Evolutionary conservation across 2,113 vertebrate genomes (phyloP), one percentile per base, ranked within the genome.

Genomic region (Podarcis cretensis): DNA sequence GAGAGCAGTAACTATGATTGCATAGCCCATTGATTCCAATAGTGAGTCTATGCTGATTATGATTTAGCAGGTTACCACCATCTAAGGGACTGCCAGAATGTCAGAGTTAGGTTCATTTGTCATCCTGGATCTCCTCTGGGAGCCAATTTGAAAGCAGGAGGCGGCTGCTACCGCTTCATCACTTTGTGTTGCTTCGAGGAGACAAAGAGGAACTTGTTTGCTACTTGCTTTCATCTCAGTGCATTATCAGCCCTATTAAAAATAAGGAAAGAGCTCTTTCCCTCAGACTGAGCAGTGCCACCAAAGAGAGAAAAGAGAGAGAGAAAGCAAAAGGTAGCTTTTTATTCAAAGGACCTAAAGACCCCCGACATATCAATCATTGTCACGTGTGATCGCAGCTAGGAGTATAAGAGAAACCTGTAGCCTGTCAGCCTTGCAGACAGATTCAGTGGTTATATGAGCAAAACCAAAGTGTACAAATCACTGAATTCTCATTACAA

Each of bases 401-500:
- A 94, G 90, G 91, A 92, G 93, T 86, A 92, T 91, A 94, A 93
- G 90, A 86, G 87, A 95, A 93, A 91, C 73, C 93, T 94, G 91
- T 69, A 89, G 80, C 83, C 90, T 92, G 93, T 92, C 92, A 89
- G 77, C 48, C 74, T 59, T 3, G 54, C 81, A 94, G 86, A 93
- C 85, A 71, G 88, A 91, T 93, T 94, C 95, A 91, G 85, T 92
- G 86, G 92, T 94, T 93, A 94, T 93, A 93, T 1, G 88, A 95
- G 91, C 85, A 93, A 92, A 93, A 89, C 91, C 89, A 88, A 93
- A 92, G 76, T 95, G 95, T 91, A 90, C 94, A 93, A 95, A 96
- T 90, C 93, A 93, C 92, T 91, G 86, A 95, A 92, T 95, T 92
- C 94, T 97, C 88, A 87, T 96, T 96, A 96, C 90, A 63, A 92